phyloP scores from a whole-genome alignment of 2,797 vertebrate species.

The Melopsittacus undulatus region DNA sequence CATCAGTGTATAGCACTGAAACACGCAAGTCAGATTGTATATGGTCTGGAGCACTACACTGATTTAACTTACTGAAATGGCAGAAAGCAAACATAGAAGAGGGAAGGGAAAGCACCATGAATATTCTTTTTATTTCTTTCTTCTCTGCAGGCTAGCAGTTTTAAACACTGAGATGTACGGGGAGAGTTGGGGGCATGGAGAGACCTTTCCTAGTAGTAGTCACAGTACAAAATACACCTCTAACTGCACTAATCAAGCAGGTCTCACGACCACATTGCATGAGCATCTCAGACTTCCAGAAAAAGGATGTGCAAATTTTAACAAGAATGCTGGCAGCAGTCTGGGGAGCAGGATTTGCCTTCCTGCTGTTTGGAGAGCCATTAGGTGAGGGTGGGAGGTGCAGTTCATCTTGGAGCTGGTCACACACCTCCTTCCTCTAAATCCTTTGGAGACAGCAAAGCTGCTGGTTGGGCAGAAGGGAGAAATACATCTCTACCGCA shows the following conservation, averaged over 20 bases:
- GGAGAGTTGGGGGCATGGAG: background rate
- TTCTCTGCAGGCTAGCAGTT: background rate
- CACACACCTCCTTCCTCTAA: background rate
- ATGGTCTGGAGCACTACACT: background rate
- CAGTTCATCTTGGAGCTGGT: background rate
- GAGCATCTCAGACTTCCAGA: background rate
- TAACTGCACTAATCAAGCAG: background rate
- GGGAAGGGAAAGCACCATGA: accelerated
- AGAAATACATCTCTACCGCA: background rate
- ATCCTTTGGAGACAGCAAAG: background rate
- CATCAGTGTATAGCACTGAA: background rate
- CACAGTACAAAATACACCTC: background rate
- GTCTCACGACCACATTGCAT: background rate
- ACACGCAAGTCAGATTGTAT: background rate
- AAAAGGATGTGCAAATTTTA: background rate
- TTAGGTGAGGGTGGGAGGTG: background rate
- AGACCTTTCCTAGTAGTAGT: background rate
- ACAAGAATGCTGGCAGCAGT: background rate
- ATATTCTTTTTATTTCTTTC: background rate
- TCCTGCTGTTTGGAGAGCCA: background rate
- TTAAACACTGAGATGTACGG: background rate
- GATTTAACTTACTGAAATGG: background rate
- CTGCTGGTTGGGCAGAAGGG: background rate
- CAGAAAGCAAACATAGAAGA: background rate
- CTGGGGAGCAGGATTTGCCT: background rate